These are phyloP conservation scores for Dynastes hyllus DNA, from an alignment of 2,888 invertebrate genomes.

Conservation along the genomic window DNA sequence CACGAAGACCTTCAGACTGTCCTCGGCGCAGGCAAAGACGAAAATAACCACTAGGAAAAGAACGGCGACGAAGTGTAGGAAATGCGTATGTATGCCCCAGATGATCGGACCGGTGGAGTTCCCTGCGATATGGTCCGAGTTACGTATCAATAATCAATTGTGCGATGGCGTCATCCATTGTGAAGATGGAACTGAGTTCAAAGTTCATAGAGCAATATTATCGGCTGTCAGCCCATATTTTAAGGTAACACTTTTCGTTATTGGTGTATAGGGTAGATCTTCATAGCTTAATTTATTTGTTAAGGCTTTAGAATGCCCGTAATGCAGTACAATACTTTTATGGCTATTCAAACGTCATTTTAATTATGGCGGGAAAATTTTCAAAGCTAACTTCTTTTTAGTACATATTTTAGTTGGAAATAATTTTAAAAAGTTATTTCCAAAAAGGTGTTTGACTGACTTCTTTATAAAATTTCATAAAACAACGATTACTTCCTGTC, in stretches of 20 bases:
- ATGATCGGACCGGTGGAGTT: constrained; percentile 77
- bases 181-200: constrained; percentile 76
- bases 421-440: no score
- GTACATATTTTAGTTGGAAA: no score
- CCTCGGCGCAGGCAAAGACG: constrained; percentile 50
- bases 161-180: constrained; percentile 83
- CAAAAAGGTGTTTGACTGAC: no score
- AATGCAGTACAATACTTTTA: background rate
- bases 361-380: constrained; percentile 29
- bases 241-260: constrained; percentile 64
- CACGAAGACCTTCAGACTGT: constrained; percentile 54
- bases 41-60: constrained; percentile 58
- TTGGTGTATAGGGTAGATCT: background rate
- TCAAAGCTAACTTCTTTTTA: background rate
- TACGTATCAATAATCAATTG: constrained; percentile 78
- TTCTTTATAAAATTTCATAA: no score
- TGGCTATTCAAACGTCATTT: background rate
- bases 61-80: constrained; percentile 66
- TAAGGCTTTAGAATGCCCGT: no score
- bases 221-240: constrained; percentile 85
- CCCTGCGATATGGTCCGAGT: constrained; percentile 80
- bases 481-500: no score
- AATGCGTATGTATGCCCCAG: constrained; percentile 78
- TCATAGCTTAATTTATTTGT: constrained; percentile 12
- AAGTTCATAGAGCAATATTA: constrained; percentile 81